Evolutionary conservation across 2,888 invertebrate genomes (phyloP), one percentile per base, ranked within the genome.

Genomic region (Tetheella fluctuosa): DNA sequence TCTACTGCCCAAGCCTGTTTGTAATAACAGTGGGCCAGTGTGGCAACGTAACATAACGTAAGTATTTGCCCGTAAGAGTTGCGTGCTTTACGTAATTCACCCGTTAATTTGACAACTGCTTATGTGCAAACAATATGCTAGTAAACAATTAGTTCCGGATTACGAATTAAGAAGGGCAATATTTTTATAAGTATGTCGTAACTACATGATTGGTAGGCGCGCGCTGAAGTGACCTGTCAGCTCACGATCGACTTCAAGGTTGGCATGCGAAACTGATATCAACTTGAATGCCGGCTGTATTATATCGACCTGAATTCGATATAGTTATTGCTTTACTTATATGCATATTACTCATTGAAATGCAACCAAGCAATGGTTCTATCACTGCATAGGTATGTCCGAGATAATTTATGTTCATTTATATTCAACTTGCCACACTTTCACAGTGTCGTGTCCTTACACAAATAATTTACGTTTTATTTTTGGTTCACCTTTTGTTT

Each of bases 61-160:
- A 17, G n/a, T 83, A 48, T 48, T 48, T 81, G 80, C 76, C 77
- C 72, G 77, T 79, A 70, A 72, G 63, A 76, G 74, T 85, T 78
- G 85, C 85, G 73, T 83, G 79, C 62, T 85, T 90, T 89, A 83
- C 88, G 90, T 87, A 88, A 91, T 82, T 74, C 64, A 70, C 66
- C 72, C 66, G 81, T 83, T 84, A 81, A 85, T 84, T 86, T 81
- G 87, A 87, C 85, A 86, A 84, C 74, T 64, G 61, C 64, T 71
- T 63, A 68, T 78, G 81, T 82, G 78, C 77, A 79, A 85, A 84
- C 77, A 81, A 77, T 83, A 69, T 75, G 73, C 71, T 77, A 70
- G 74, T 74, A 54, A 64, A 81, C 83, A 85, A 87, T 89, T 85
- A 83, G 90, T 91, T 90, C 85, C 87, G 89, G 85, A 75, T 86